Conservation (phyloP, 2,797 vertebrate genomes). For the Lindbergichthys nudifrons region DNA sequence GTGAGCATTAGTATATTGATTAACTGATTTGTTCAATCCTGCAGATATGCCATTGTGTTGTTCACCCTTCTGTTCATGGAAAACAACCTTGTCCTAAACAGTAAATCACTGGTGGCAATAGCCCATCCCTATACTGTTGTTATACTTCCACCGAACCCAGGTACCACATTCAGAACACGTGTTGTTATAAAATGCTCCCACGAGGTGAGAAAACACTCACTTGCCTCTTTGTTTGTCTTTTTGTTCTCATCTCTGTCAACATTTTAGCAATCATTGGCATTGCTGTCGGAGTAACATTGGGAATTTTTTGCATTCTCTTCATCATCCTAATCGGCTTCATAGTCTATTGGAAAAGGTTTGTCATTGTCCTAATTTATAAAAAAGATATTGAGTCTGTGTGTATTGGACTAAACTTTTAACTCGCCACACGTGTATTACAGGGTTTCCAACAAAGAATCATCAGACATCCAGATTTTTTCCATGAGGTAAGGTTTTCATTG, state of each 20-base stretch:
- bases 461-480: conserved; percentile 79
- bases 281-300: conserved; percentile 59
- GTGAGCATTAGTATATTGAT: neutral
- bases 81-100: neutral
- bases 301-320: conserved; percentile 65
- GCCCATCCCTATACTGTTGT: accelerated
- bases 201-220: neutral
- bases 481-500: conserved; percentile 71
- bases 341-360: conserved; percentile 80
- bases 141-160: conserved; percentile 42
- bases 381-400: neutral
- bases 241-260: neutral
- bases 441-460: conserved; percentile 52
- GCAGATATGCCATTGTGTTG: conserved; percentile 75
- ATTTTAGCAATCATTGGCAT: conserved; percentile 35
- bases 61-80: conserved; percentile 64
- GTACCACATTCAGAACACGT: conserved; percentile 49
- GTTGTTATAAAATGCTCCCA: neutral
- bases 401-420: neutral
- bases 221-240: neutral
- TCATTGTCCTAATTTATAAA: neutral
- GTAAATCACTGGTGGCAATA: conserved; percentile 28
- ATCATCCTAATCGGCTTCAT: conserved; percentile 67
- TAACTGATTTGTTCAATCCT: conserved; percentile 35
- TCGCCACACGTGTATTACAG: conserved; percentile 48